Evolutionary conservation across 2,888 invertebrate species (phyloP), one percentile per base, ranked within the genome.

Genomic region (Stenotaenia linearis): DNA sequence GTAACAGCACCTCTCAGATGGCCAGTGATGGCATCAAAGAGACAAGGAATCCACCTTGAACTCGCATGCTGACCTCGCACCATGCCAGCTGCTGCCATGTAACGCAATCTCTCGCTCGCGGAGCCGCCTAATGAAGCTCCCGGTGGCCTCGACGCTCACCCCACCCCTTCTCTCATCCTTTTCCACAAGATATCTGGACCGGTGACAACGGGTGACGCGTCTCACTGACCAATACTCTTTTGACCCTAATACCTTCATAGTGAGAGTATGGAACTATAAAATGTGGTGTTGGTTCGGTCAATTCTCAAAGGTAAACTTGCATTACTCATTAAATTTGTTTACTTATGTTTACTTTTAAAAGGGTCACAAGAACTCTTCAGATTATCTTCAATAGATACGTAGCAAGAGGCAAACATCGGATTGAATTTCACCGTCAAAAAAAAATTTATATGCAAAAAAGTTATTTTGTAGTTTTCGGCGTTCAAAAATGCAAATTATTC

Each of bases 21-120:
- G 69, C 25, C 69, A 69, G 69, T 69, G 69, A 69, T 69, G 69
- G 69, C 69, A 69, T 69, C 69, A 69, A 28, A 69, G 69, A 69
- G 69, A 69, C 69, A 69, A 69, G 69, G 69, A 69, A 69, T 69
- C 69, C 69, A 69, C 69, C 69, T 69, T 69, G 69, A 69, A 69
- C 69, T 69, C 69, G 28, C 69, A 28, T 10, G 25, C 25, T 69
- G 69, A 69, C 69, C 69, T 69, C 69, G 69, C 69, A 69, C 69
- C 69, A 28, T 28, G 28, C 69, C 69, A 69, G 69, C 69, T 69
- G 69, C 69, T 69, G 69, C 69, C 69, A 69, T 69, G 69, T 69
- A 69, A 69, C 69, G 69, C 69, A 69, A 69, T 69, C 69, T 69
- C 69, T 69, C 69, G 69, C 69, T 69, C 69, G 69, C 69, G 69